A percentile compares a stretch with the other conserved stretches of the same genome.
phyloP scores from a whole-genome alignment of 1,140 invertebrate genomes.

The Gonioctena quinquepunctata region DNA sequence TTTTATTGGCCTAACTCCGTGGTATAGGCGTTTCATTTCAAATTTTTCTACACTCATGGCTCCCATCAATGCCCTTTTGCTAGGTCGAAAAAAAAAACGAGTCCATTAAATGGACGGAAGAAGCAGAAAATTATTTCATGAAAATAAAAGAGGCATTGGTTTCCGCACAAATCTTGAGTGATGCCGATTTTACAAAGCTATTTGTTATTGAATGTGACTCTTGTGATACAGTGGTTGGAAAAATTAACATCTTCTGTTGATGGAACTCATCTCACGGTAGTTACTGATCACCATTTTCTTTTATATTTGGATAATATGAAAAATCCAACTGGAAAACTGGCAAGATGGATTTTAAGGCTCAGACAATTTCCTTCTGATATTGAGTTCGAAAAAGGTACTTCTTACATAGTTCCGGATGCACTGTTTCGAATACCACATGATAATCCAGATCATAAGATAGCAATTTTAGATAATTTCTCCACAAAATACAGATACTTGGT shows the following conservation, averaged over 20 bases:
- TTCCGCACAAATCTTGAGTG: conserved; percentile 32
- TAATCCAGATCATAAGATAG: background rate
- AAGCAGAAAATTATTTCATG: conserved; percentile 25
- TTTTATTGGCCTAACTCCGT: conserved; percentile 35
- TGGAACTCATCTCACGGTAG: conserved; percentile 54
- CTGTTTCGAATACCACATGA: conserved; percentile 34
- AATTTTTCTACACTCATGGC: conserved; percentile 48
- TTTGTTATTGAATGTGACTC: conserved; percentile 36
- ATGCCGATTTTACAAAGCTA: conserved; percentile 33
- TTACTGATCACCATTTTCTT: conserved; percentile 46
- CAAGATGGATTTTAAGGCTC: conserved; percentile 11
- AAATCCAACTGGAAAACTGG: conserved; percentile 36
- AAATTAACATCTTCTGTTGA: conserved; percentile 56
- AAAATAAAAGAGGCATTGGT: conserved; percentile 30
- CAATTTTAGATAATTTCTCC: background rate
- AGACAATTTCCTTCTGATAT: conserved; percentile 5
- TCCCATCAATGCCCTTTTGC: conserved; percentile 51
- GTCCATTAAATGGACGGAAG: background rate
- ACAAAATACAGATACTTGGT: conserved; percentile 13
- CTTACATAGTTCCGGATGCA: conserved; percentile 50
- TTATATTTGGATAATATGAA: conserved; percentile 14
- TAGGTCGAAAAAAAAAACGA: conserved; percentile 35
- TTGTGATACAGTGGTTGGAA: conserved; percentile 42
- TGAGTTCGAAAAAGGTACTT: conserved; percentile 10
- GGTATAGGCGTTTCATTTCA: conserved; percentile 57